phyloP scores from a whole-genome alignment of 2,797 vertebrate genomes.

The Chaetodon trifasciatus region DNA sequence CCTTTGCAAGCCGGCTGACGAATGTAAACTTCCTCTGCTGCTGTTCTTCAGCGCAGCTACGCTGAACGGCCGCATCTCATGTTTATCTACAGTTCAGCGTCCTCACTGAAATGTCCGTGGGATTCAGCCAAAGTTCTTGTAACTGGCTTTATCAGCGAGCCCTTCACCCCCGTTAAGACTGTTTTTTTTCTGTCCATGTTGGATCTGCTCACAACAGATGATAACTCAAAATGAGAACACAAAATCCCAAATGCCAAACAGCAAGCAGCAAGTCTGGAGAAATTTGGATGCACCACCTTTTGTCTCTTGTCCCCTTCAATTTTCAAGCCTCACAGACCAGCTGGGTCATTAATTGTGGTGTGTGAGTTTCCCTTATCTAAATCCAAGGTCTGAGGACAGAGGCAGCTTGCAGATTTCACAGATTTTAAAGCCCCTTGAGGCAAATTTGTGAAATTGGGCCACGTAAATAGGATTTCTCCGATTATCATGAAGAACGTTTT shows the following conservation, averaged over 20 bases:
- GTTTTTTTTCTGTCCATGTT: background rate
- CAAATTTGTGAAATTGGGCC: too few species aligned
- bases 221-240: background rate
- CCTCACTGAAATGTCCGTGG: background rate
- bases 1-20: slow-evolving; percentile 11
- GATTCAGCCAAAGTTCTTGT: background rate
- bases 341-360: background rate
- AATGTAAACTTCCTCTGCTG: background rate
- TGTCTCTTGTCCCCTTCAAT: background rate
- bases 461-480: too few species aligned
- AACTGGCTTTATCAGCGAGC: background rate
- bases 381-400: too few species aligned
- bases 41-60: background rate
- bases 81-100: slow-evolving; percentile 5
- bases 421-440: too few species aligned
- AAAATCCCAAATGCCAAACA: background rate
- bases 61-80: background rate
- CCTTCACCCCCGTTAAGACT: background rate
- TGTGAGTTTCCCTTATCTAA: background rate
- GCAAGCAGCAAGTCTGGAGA: background rate
- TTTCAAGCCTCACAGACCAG: background rate
- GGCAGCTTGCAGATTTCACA: too few species aligned
- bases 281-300: background rate
- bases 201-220: background rate
- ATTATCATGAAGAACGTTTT: too few species aligned